These are phyloP conservation scores for Monopterus albus DNA, from an alignment of 2,113 vertebrate species.

Conservation along the genomic window DNA sequence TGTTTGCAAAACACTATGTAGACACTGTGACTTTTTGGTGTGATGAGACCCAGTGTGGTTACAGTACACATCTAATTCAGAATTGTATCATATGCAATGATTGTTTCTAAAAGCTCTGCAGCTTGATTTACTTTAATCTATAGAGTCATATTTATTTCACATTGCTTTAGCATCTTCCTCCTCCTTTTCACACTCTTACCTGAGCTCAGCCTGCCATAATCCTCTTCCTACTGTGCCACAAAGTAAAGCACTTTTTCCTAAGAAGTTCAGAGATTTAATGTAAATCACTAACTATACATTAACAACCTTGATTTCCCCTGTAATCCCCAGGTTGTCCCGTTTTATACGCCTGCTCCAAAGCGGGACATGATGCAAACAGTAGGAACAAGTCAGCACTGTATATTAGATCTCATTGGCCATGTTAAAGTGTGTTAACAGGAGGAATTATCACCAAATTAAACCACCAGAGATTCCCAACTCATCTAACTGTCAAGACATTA, in stretches of 20 bases:
- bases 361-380: constrained; percentile 9
- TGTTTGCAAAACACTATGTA: too few species aligned
- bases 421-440: constrained; percentile 77
- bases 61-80: too few species aligned
- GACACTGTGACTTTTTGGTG: too few species aligned
- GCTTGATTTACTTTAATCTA: not conserved
- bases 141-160: not conserved
- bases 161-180: not conserved
- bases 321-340: too few species aligned
- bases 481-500: constrained; percentile 72
- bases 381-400: constrained; percentile 15
- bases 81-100: not conserved
- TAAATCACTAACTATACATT: not conserved
- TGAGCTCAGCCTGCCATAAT: not conserved
- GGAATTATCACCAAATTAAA: constrained; percentile 76
- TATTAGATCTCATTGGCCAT: constrained; percentile 63
- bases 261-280: constrained; percentile 1
- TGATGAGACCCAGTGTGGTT: too few species aligned
- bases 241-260: not conserved
- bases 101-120: not conserved
- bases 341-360: constrained; percentile 12
- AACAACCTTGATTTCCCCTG: not conserved
- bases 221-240: constrained; percentile 9
- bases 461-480: constrained; percentile 67
- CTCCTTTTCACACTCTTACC: constrained; percentile 3